Percentiles rank a stretch among this genome's conserved stretches.
phyloP scores from a whole-genome alignment of 2,113 vertebrate species.

The Quiscalus mexicanus region DNA sequence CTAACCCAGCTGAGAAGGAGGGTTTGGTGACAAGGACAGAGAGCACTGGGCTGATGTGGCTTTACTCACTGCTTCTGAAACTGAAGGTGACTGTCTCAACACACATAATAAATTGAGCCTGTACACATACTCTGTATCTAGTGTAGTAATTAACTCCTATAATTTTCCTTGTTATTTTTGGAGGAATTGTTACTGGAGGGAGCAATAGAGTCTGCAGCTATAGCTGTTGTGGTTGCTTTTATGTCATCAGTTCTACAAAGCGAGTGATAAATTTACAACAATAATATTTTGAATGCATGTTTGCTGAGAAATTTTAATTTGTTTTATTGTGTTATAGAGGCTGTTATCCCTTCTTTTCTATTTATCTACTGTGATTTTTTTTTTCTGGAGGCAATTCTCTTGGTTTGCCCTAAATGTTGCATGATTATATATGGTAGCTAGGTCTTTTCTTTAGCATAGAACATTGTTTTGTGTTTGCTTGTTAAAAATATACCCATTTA shows the following conservation, averaged over 20 bases:
- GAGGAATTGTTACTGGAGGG: conserved; percentile 13
- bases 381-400: conserved; percentile 33
- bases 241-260: not conserved
- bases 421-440: conserved; percentile 26
- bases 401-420: not conserved
- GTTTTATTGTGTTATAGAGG: conserved; percentile 24
- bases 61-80: not conserved
- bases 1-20: not conserved
- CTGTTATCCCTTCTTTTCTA: conserved; percentile 16
- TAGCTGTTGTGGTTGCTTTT: not conserved
- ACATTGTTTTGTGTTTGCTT: conserved; percentile 24
- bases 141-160: not conserved
- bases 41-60: not conserved
- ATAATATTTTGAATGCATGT: conserved; percentile 16
- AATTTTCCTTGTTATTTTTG: not conserved
- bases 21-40: not conserved
- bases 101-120: not conserved
- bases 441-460: conserved; percentile 30
- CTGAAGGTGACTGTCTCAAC: not conserved
- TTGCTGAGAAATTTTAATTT: conserved; percentile 49
- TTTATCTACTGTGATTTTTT: not conserved
- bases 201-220: conserved; percentile 16
- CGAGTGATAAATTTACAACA: not conserved
- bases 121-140: not conserved
- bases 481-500: conserved; percentile 28